These are phyloP conservation scores for Drosophila tropicalis DNA, from an alignment of 1,140 invertebrate species.

Conservation along the genomic window DNA sequence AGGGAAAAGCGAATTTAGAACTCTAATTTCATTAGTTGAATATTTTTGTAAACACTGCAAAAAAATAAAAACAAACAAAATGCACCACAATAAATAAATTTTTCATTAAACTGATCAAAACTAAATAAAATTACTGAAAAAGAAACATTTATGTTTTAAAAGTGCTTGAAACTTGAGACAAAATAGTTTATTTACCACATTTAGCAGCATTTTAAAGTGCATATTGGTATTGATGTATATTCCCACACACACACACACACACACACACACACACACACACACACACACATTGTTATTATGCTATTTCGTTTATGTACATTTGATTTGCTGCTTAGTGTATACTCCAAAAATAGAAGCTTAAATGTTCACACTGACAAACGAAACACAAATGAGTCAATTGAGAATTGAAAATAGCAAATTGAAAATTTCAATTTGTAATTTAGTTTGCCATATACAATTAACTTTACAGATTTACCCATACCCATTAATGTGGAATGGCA, in stretches of 20 bases:
- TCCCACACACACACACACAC: too few relatives aligned
- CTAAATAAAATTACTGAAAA: too few relatives aligned
- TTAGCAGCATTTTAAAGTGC: too few relatives aligned
- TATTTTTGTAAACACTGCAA: neutral
- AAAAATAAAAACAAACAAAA: neutral
- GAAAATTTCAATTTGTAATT: neutral
- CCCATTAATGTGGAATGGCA: neutral
- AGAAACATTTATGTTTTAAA: too few relatives aligned
- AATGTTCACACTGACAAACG: neutral
- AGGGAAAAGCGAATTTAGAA: neutral
- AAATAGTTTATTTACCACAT: too few relatives aligned
- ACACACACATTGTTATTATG: too few relatives aligned
- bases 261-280: too few relatives aligned
- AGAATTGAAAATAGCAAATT: conserved; percentile 3
- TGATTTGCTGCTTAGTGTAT: neutral
- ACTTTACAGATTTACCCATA: neutral
- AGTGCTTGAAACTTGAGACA: too few relatives aligned
- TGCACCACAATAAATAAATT: neutral
- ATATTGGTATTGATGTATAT: too few relatives aligned
- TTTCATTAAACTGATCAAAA: too few relatives aligned
- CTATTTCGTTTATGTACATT: too few relatives aligned
- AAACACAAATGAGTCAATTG: neutral
- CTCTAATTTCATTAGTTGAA: conserved; percentile 4
- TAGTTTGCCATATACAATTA: conserved; percentile 3
- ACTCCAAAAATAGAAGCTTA: neutral